Evolutionary conservation across 1,140 invertebrate species (phyloP), one percentile per base, ranked within the genome.

Genomic region (Drosophila leontia): DNA sequence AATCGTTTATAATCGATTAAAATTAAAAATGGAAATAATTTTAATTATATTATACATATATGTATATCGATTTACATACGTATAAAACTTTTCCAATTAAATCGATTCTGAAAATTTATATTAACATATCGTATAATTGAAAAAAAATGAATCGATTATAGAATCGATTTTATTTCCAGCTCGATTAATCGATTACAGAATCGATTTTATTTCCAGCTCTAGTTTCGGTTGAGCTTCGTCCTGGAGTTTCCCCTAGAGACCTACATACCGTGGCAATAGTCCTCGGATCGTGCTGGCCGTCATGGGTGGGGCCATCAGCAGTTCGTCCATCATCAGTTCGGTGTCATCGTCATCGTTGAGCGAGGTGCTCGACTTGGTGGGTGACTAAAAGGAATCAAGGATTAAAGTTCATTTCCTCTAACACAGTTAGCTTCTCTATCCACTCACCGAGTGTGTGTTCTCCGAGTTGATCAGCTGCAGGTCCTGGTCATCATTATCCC

Each of bases 401-500:
- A 7, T 29, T 29, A 29, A 6, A 6, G 26, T 29, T 29, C 26
- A 0, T 29, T 29, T 5, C 26, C 26, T 29, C 26, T 6, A 29
- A 29, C 26, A 29, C 26, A 29, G 26, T 0, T 29, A 29, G 26
- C 23, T n/a, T 26, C 3, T 2, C 3, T 32, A 50, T 29, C 23
- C 13, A 11, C 93, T 93, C 93, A 96, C 95, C 93, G 95, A 95
- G 65, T 95, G 92, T 19, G 94, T 95, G 60, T 94, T 94, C 84
- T 95, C 95, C 50, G 94, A 95, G 90, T 95, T 95, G 58, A 96
- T 95, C 60, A 94, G 94, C 47, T 93, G 91, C 53, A 93, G 77
- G 74, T 97, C 96, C 65, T 97, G 86, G 71, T 97, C 96, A 56
- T 97, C 96, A 78, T 96, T 95, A 8, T 96, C 95, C 17, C 96